Conservation (phyloP, 2,888 invertebrate species). For the Sclerodermus sp. region DNA sequence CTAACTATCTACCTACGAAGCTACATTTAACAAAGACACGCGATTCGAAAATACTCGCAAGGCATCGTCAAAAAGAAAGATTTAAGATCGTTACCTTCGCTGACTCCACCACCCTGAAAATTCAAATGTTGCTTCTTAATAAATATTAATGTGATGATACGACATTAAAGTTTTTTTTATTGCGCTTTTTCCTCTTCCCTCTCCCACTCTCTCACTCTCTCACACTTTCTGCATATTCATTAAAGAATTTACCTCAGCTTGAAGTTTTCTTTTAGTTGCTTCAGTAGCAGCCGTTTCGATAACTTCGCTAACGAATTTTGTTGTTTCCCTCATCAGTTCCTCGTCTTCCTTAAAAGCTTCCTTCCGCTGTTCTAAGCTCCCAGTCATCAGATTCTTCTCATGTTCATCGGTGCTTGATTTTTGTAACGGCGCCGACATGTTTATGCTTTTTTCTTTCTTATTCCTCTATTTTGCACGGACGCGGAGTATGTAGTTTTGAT, state of each 20-base stretch:
- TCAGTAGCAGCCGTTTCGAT: conserved; percentile 58
- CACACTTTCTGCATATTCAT: not conserved
- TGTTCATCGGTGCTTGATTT: conserved; percentile 43
- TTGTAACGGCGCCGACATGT: conserved; percentile 19
- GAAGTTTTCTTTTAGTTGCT: conserved; percentile 49
- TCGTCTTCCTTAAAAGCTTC: conserved; percentile 56
- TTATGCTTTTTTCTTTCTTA: not conserved
- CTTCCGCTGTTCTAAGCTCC: conserved; percentile 48
- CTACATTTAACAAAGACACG: not conserved
- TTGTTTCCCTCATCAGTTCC: conserved; percentile 58
- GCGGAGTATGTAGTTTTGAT: no score
- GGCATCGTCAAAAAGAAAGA: conserved; percentile 7
- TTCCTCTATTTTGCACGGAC: no score
- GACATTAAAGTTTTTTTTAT: not conserved
- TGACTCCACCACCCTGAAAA: conserved; percentile 40
- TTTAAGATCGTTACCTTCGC: conserved; percentile 43
- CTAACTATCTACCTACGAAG: not conserved
- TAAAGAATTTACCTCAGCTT: conserved; percentile 38
- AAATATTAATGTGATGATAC: not conserved
- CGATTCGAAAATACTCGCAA: conserved; percentile 9
- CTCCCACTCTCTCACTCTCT: not conserved
- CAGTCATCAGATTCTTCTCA: conserved; percentile 38
- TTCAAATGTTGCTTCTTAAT: not conserved
- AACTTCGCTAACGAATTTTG: conserved; percentile 58
- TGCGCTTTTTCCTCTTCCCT: not conserved